phyloP scores from a whole-genome alignment of 2,888 invertebrate species.

The Tubiluchus corallicola region DNA sequence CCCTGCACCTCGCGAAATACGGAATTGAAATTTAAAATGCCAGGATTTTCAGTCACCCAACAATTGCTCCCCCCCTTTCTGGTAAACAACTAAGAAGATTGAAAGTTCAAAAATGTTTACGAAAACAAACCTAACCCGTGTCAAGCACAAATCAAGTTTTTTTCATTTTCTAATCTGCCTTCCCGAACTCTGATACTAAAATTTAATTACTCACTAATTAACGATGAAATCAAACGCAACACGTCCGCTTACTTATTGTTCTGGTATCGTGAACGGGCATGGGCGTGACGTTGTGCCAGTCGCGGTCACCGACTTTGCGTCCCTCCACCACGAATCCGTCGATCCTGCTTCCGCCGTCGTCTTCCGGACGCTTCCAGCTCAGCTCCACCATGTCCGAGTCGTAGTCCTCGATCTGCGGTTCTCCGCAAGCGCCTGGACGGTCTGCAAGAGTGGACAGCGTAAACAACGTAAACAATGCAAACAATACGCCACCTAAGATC shows the following conservation, averaged over 20 bases:
- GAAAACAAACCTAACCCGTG: no score
- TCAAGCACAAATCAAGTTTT: no score
- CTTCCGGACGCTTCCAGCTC: slow-evolving; percentile 75
- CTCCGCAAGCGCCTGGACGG: slow-evolving; percentile 67
- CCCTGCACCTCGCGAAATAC: no score
- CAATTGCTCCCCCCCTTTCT: no score
- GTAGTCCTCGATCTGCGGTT: slow-evolving; percentile 74
- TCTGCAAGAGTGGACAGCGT: not conserved
- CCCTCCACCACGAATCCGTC: slow-evolving; percentile 84
- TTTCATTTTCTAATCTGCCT: no score
- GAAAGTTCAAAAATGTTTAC: no score
- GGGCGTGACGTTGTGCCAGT: slow-evolving; percentile 69
- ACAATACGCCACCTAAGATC: not conserved
- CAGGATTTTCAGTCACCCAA: no score
- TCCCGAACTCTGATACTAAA: no score
- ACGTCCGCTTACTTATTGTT: slow-evolving; percentile 35
- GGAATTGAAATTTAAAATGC: no score
- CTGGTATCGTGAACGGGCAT: slow-evolving; percentile 74
- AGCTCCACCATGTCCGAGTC: slow-evolving; percentile 62
- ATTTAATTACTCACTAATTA: no score
- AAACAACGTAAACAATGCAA: not conserved
- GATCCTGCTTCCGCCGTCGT: slow-evolving; percentile 86
- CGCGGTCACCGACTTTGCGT: slow-evolving; percentile 28
- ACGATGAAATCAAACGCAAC: no score
- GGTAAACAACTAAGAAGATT: no score